Percentiles rank a stretch among this genome's conserved stretches.
These are phyloP conservation scores for Dasypogon diadema DNA, from an alignment of 2,888 invertebrate species.

Conservation along the genomic window DNA sequence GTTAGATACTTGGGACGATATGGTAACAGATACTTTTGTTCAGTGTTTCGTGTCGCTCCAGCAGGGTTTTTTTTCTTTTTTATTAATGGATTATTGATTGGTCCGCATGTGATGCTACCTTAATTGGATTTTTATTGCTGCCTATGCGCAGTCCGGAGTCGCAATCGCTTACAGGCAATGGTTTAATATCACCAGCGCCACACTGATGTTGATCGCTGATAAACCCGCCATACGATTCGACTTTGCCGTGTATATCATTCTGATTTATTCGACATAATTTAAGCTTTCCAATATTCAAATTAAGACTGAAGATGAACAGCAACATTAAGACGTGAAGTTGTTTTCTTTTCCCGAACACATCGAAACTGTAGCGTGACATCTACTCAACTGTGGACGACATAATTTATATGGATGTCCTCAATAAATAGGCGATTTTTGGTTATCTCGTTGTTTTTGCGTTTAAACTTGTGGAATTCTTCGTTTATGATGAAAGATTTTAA, in stretches of 20 bases:
- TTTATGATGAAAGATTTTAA: slow-evolving; percentile 45
- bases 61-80: background rate
- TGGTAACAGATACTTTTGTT: background rate
- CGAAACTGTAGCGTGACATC: slow-evolving; percentile 24
- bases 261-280: slow-evolving; percentile 26
- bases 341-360: background rate
- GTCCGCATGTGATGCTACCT: slow-evolving; percentile 40
- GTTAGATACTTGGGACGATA: background rate
- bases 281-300: slow-evolving; percentile 49
- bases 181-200: slow-evolving; percentile 1
- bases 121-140: slow-evolving; percentile 47
- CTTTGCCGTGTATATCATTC: slow-evolving; percentile 8
- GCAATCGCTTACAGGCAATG: background rate
- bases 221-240: background rate
- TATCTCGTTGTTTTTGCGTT: slow-evolving; percentile 3
- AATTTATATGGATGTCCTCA: slow-evolving; percentile 41
- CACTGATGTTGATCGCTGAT: slow-evolving; percentile 29
- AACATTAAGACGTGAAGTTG: slow-evolving; percentile 6
- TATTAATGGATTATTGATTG: slow-evolving; percentile 8
- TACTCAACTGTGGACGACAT: background rate
- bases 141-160: slow-evolving; percentile 1
- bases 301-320: background rate
- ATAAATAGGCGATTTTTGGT: slow-evolving; percentile 15
- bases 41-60: background rate
- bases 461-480: slow-evolving; percentile 14